phyloP scores from a whole-genome alignment of 2,113 vertebrate species.

The Cavia aperea region DNA sequence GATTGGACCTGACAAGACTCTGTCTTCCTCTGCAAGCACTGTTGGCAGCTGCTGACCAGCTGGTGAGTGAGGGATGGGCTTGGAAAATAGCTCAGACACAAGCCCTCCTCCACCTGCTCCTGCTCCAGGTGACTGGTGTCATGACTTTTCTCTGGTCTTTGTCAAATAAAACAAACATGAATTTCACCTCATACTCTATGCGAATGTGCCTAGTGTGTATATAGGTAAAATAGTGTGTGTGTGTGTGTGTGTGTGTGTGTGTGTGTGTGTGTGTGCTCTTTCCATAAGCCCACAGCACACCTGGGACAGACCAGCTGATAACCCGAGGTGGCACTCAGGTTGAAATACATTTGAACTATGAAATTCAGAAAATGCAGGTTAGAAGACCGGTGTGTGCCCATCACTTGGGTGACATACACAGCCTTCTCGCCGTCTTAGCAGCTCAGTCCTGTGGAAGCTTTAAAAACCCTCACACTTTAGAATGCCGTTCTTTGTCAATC shows the following conservation, averaged over 20 bases:
- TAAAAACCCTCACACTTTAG: background rate
- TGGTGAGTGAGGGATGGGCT: background rate
- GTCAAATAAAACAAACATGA: background rate
- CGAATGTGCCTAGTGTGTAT: background rate
- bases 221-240: background rate
- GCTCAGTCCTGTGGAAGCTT: background rate
- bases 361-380: conserved; percentile 36
- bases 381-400: background rate
- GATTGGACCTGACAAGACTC: background rate
- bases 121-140: background rate
- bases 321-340: background rate
- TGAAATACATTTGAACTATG: background rate
- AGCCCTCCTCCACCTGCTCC: background rate
- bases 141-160: background rate
- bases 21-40: background rate
- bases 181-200: too few relatives aligned
- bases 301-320: background rate
- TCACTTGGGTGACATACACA: background rate
- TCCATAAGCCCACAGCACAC: background rate
- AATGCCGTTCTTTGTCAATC: conserved; percentile 8
- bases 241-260: background rate
- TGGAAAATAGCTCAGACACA: background rate
- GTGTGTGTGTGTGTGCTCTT: background rate
- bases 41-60: background rate
- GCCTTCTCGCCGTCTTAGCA: background rate